Evolutionary conservation across 2,888 invertebrate species (phyloP).

Genomic region (Helicoverpa assulta): DNA sequence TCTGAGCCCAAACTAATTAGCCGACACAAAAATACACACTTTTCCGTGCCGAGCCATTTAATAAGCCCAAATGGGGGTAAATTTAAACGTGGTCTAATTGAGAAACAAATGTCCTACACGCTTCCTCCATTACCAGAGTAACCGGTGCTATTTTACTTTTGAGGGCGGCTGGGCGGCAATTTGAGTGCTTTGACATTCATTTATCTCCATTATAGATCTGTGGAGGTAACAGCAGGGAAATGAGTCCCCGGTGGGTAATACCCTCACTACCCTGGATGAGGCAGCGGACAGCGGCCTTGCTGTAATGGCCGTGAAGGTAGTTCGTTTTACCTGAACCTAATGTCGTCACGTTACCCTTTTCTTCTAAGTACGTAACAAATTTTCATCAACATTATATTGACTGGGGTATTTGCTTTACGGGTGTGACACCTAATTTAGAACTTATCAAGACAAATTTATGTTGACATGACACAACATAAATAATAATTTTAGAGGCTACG

Average conservation of each 20-base stretch:
- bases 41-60: slow-evolving; percentile 50
- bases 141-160: slow-evolving; percentile 84
- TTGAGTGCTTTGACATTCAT: slow-evolving; percentile 88
- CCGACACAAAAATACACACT: slow-evolving; percentile 50
- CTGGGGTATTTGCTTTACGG: no score
- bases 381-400: no score
- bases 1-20: slow-evolving; percentile 41
- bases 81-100: slow-evolving; percentile 82
- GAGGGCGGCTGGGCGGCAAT: slow-evolving; percentile 72
- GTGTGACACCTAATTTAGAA: no score
- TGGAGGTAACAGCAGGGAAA: slow-evolving; percentile 68
- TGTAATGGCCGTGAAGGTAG: slow-evolving; percentile 18
- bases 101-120: slow-evolving; percentile 86
- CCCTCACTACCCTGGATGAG: slow-evolving; percentile 54
- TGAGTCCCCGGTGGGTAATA: slow-evolving; percentile 77
- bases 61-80: slow-evolving; percentile 64
- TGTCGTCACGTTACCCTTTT: neutral
- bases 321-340: slow-evolving; percentile 13
- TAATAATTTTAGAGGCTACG: no score
- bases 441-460: no score
- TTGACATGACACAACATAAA: no score
- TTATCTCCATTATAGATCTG: slow-evolving; percentile 88
- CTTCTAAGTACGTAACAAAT: neutral
- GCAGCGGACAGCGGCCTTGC: slow-evolving; percentile 33
- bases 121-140: slow-evolving; percentile 85